phyloP scores from a whole-genome alignment of 2,797 vertebrate genomes.

The Silurus aristotelis region DNA sequence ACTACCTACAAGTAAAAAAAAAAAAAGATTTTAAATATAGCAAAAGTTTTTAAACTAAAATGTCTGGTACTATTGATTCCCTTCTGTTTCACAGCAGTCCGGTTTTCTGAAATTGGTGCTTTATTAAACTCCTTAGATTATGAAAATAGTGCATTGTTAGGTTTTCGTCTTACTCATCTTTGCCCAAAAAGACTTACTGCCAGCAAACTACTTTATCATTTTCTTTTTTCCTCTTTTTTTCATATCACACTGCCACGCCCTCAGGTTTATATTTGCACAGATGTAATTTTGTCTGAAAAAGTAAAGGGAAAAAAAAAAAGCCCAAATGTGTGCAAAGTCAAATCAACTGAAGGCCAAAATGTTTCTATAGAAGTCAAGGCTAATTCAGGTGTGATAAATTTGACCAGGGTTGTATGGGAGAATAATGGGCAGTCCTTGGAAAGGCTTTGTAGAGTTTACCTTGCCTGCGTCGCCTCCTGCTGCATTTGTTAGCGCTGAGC shows the following conservation, averaged over 20 bases:
- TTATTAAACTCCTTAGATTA: neutral
- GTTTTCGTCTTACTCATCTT: neutral
- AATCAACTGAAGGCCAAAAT: slow-evolving; percentile 6
- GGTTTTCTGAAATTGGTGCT: neutral
- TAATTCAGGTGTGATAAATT: slow-evolving; percentile 42
- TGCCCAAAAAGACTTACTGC: neutral
- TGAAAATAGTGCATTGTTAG: neutral
- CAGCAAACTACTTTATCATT: neutral
- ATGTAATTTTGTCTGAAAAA: neutral
- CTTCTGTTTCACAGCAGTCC: neutral
- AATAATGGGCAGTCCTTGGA: slow-evolving; percentile 82
- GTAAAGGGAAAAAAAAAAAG: neutral
- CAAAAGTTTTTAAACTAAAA: neutral
- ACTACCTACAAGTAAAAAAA: no score
- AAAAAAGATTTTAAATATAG: neutral
- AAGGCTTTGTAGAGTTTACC: slow-evolving; percentile 83
- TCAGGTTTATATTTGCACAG: neutral
- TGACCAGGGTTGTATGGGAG: slow-evolving; percentile 66
- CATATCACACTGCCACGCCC: neutral
- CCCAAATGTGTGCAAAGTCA: neutral
- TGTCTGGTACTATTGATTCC: neutral
- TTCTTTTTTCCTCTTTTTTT: no score
- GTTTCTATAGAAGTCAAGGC: slow-evolving; percentile 51
- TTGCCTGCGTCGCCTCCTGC: slow-evolving; percentile 80
- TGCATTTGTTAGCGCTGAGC: slow-evolving; percentile 79